Base-by-base conservation (phyloP, 2,113 vertebrate species). In the Coryphaenoides rupestris region DNA sequence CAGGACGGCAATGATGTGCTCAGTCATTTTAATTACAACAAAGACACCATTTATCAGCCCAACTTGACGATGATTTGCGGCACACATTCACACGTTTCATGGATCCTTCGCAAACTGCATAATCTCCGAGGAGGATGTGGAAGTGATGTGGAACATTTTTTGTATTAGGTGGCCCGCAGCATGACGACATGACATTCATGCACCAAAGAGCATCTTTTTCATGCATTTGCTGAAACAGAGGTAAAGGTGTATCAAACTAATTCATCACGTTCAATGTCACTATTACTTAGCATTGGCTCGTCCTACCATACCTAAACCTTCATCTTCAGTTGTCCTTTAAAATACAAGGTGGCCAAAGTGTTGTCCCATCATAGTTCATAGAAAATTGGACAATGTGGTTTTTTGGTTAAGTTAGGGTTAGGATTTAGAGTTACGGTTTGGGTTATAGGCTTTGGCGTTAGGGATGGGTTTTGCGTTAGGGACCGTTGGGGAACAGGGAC, bases 171-270 rank as follows among this genome's bases (percentile, higher is more conserved):
- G 86, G 74, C 77, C 75, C 70, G 56, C n/a, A n/a, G n/a, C n/a
- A n/a, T n/a, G 33, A 55, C 76, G 75, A 46, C n/a, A n/a, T 79
- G 80, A 57, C 88, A 88, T 88, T 87, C 69, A 84, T 84, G 80
- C 80, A 59, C 70, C 55, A 60, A 64, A 70, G 74, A 58, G 67
- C 70, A 72, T 68, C 10, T 79, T 75, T 80, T 59, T 53, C 53
- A 62, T 55, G 49, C 47, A 60, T 66, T 4, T 40, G 4, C 24
- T 49, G 33, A 22, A 7, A 13, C 47, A 61, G 53, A 63, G 52
- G 58, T 64, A 53, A 58, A 71, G 28, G 4, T 19, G 15, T 66
- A n/a, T 68, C 17, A 65, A 19, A 58, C 3, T 53, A 15, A 56
- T 21, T 24, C 23, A 26, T 63, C 47, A n/a, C n/a, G 53, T 22